Percentiles rank a stretch among this genome's conserved stretches.
Evolutionary conservation across 2,888 invertebrate genomes (phyloP).

Genomic region (Linnaemya vulpina): DNA sequence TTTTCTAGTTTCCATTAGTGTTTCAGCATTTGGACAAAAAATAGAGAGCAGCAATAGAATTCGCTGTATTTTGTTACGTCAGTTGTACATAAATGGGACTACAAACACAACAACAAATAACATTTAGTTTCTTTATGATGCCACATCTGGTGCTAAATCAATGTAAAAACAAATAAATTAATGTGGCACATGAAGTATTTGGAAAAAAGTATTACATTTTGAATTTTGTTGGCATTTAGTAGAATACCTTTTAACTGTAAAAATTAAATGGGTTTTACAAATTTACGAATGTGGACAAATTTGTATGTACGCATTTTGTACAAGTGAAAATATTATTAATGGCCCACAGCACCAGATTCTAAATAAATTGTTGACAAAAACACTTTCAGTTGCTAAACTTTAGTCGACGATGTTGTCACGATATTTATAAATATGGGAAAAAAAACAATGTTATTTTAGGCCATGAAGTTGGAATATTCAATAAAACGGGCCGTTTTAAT

Average conservation of each 20-base stretch:
- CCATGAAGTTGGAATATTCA: no score
- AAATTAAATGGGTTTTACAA: no score
- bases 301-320: no score
- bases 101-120: not conserved
- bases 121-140: slow-evolving; percentile 51
- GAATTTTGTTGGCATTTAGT: slow-evolving; percentile 30
- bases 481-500: no score
- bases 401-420: not conserved
- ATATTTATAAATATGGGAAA: not conserved
- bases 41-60: slow-evolving; percentile 17
- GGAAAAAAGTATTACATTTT: slow-evolving; percentile 32
- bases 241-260: slow-evolving; percentile 2
- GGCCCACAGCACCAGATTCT: not conserved
- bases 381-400: not conserved
- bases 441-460: no score
- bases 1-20: slow-evolving; percentile 1
- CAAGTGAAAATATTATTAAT: not conserved
- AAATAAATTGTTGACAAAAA: slow-evolving; percentile 2
- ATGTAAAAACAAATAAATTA: slow-evolving; percentile 56
- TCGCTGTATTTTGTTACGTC: slow-evolving; percentile 35
- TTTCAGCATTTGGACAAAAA: not conserved
- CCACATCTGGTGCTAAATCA: slow-evolving; percentile 54
- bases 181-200: slow-evolving; percentile 9
- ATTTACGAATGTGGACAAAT: not conserved
- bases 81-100: slow-evolving; percentile 13